A percentile compares a stretch with the other conserved stretches of the same genome.
Conservation (phyloP, 2,888 invertebrate species). For the Crocallis elinguaria region DNA sequence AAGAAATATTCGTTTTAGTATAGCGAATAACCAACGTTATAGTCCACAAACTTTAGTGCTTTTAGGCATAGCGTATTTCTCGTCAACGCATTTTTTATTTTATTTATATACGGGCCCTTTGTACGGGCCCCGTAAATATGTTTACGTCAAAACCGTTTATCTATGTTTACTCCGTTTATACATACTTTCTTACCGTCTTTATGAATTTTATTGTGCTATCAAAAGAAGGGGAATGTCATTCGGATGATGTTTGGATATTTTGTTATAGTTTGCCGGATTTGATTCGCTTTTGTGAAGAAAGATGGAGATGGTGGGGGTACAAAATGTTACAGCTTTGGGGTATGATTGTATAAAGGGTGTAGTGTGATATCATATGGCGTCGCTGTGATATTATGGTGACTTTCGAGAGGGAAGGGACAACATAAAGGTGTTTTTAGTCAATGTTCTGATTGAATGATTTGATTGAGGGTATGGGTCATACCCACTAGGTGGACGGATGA, state of each 20-base stretch:
- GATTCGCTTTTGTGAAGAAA: slow-evolving; percentile 12
- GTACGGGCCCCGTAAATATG: slow-evolving; percentile 29
- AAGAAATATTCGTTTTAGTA: not conserved
- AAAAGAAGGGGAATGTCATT: slow-evolving; percentile 22
- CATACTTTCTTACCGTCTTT: slow-evolving; percentile 22
- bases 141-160: slow-evolving; percentile 31
- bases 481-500: too few relatives aligned
- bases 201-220: slow-evolving; percentile 28
- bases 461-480: too few relatives aligned
- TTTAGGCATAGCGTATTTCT: slow-evolving; percentile 6
- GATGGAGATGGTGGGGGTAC: not conserved
- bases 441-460: too few relatives aligned
- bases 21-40: not conserved
- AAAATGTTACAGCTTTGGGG: not conserved
- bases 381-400: too few relatives aligned
- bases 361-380: not conserved
- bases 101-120: slow-evolving; percentile 21
- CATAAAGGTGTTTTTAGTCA: too few relatives aligned
- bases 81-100: slow-evolving; percentile 10
- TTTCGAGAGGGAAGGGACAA: too few relatives aligned
- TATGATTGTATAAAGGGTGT: slow-evolving; percentile 7
- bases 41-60: slow-evolving; percentile 7
- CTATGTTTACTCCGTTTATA: slow-evolving; percentile 29
- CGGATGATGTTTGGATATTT: slow-evolving; percentile 29
- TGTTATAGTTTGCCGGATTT: slow-evolving; percentile 25